Evolutionary conservation across 1,140 invertebrate genomes (phyloP).

Genomic region (Drosophila novamexicana): DNA sequence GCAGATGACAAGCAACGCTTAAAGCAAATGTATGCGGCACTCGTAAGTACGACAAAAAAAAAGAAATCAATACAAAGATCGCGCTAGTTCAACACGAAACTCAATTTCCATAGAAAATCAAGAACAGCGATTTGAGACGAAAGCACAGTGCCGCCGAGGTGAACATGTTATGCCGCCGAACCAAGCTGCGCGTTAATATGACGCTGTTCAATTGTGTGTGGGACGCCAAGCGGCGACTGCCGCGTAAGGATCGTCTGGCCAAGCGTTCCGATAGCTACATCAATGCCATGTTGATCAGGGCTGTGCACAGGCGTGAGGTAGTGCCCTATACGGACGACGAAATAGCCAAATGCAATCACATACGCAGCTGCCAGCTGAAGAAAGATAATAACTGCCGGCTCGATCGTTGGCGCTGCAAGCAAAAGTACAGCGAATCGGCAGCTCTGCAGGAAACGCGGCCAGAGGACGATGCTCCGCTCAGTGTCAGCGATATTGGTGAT

Average conservation of each 20-base stretch:
- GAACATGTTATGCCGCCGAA: conserved; percentile 41
- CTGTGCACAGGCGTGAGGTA: conserved; percentile 28
- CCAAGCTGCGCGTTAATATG: conserved; percentile 52
- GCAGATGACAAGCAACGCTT: background rate
- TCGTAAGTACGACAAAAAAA: background rate
- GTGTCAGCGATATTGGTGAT: background rate
- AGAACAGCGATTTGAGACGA: conserved; percentile 31
- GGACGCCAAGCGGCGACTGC: conserved; percentile 46
- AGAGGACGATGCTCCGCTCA: no score
- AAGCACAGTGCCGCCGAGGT: conserved; percentile 26
- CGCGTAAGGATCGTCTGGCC: conserved; percentile 17
- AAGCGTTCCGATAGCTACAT: conserved; percentile 34
- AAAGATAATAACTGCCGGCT: conserved; percentile 42
- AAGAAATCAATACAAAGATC: background rate
- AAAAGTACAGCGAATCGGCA: background rate
- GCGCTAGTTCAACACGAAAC: background rate
- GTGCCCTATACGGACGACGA: conserved; percentile 26
- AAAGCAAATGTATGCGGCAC: background rate
- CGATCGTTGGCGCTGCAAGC: conserved; percentile 22
- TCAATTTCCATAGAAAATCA: conserved; percentile 39
- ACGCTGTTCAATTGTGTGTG: conserved; percentile 33
- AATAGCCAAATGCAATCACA: background rate
- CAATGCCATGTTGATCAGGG: conserved; percentile 48
- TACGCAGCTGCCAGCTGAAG: conserved; percentile 22
- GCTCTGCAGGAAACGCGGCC: background rate